These are phyloP conservation scores for Jacana jacana DNA, from an alignment of 2,113 vertebrate genomes.

Conservation along the genomic window DNA sequence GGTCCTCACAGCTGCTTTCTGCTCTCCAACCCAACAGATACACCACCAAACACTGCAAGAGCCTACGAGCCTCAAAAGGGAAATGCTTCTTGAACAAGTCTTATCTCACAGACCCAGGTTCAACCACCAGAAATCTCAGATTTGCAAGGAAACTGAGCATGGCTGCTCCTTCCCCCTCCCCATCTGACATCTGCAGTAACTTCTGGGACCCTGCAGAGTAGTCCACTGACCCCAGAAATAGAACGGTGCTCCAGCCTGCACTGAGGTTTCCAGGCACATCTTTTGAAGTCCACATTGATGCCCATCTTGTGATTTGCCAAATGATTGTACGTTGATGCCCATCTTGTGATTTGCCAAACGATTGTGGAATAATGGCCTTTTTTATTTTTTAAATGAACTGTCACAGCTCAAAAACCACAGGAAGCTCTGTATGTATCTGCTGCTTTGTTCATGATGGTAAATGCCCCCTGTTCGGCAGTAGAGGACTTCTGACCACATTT, in stretches of 20 bases:
- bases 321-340: too few species aligned
- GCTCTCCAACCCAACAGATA: background rate
- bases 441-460: background rate
- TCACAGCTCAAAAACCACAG: background rate
- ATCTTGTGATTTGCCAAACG: background rate
- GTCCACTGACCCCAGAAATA: background rate
- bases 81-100: background rate
- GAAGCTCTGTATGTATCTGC: background rate
- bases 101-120: background rate
- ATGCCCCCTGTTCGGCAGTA: background rate
- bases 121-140: background rate
- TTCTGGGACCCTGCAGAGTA: background rate
- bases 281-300: background rate
- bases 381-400: background rate
- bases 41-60: background rate
- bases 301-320: background rate
- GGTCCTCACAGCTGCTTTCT: conserved; percentile 10
- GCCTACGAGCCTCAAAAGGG: background rate
- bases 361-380: background rate
- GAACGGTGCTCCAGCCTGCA: background rate
- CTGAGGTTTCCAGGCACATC: rapidly evolving
- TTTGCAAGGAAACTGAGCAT: background rate
- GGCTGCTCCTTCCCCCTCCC: background rate
- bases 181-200: background rate
- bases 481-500: background rate